These are phyloP conservation scores for Ennomos quercinarius DNA, from an alignment of 2,888 invertebrate species.

Conservation along the genomic window DNA sequence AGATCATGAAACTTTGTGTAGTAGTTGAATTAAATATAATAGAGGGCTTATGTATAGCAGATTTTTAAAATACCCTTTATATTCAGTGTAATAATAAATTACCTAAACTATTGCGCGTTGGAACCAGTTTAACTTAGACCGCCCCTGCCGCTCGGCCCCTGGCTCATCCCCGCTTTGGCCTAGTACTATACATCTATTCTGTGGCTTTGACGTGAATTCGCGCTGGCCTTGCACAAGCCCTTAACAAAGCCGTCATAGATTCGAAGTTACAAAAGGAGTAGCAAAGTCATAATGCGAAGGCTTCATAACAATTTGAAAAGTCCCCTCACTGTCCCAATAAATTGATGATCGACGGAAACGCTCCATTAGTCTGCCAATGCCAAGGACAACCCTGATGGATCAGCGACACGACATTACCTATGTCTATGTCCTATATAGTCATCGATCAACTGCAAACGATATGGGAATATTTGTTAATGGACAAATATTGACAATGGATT, in stretches of 20 bases:
- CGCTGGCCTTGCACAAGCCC: too few relatives aligned
- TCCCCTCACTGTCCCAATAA: constrained; percentile 41
- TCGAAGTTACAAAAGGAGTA: constrained; percentile 20
- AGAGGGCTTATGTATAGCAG: too few relatives aligned
- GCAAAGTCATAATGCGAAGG: constrained; percentile 20
- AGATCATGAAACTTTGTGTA: too few relatives aligned
- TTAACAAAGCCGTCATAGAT: constrained; percentile 3
- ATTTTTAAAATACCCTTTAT: too few relatives aligned
- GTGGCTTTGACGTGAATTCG: too few relatives aligned
- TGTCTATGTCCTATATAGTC: constrained; percentile 43
- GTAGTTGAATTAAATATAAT: too few relatives aligned
- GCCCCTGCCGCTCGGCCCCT: too few relatives aligned
- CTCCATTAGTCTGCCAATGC: constrained; percentile 64
- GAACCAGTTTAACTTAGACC: too few relatives aligned
- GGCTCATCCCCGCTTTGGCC: too few relatives aligned
- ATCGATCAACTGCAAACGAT: constrained; percentile 50
- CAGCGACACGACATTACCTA: constrained; percentile 61
- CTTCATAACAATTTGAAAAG: constrained; percentile 27
- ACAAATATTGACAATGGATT: constrained; percentile 22
- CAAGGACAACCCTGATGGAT: constrained; percentile 68
- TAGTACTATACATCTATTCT: too few relatives aligned
- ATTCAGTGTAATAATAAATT: too few relatives aligned
- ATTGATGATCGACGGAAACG: constrained; percentile 49
- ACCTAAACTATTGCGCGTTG: too few relatives aligned
- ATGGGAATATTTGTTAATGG: constrained; percentile 23